Evolutionary conservation across 2,113 vertebrate genomes (phyloP).

Genomic region (Istiophorus platypterus): DNA sequence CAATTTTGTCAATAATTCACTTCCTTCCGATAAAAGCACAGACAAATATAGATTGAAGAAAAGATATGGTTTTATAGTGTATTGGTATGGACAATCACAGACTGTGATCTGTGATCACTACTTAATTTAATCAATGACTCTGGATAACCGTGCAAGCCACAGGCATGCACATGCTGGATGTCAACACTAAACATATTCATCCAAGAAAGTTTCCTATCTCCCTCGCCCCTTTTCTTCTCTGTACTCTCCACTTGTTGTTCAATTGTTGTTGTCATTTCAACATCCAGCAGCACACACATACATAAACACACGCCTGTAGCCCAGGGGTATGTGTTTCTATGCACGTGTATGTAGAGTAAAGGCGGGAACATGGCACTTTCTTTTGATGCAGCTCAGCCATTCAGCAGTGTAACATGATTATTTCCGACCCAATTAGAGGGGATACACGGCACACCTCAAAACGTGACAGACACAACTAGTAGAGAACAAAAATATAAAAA

Average conservation of each 20-base stretch:
- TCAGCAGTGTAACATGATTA: slow-evolving; percentile 82
- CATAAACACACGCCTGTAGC: too few species aligned
- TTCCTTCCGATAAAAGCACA: not conserved
- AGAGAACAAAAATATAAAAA: not conserved
- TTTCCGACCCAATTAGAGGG: slow-evolving; percentile 82
- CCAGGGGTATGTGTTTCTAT: slow-evolving; percentile 25
- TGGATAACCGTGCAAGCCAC: too few species aligned
- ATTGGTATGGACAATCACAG: not conserved
- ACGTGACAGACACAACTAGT: slow-evolving; percentile 12
- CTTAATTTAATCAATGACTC: too few species aligned
- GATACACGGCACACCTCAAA: slow-evolving; percentile 66
- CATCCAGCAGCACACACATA: too few species aligned
- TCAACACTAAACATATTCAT: not conserved
- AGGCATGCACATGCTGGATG: not conserved
- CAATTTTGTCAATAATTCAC: slow-evolving; percentile 16
- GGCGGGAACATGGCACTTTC: slow-evolving; percentile 56
- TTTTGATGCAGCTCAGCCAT: slow-evolving; percentile 77
- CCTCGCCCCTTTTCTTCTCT: not conserved
- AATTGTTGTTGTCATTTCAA: not conserved
- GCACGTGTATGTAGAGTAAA: slow-evolving; percentile 23
- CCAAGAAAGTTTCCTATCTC: not conserved
- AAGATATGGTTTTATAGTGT: not conserved
- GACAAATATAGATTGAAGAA: not conserved
- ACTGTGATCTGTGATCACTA: too few species aligned
- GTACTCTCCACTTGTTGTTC: slow-evolving; percentile 50